phyloP scores from a whole-genome alignment of 2,888 invertebrate genomes.

The Eilema depressum region DNA sequence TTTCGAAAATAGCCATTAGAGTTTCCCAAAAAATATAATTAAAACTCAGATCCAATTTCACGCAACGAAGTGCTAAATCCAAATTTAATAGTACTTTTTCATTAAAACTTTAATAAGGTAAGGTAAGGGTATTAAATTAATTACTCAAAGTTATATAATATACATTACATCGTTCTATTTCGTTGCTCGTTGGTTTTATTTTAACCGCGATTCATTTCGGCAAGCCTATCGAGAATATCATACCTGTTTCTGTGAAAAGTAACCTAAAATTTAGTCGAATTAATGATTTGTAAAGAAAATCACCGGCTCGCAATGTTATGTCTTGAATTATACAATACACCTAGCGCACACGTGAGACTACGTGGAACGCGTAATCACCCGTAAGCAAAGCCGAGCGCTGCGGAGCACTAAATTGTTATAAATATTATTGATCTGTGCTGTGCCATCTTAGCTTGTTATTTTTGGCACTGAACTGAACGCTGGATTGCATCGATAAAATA shows the following conservation, averaged over 20 bases:
- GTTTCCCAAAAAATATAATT: no score
- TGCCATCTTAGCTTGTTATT: not conserved
- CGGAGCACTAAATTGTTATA: not conserved
- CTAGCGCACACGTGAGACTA: conserved; percentile 46
- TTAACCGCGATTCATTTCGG: not conserved
- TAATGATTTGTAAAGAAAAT: not conserved
- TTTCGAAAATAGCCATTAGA: no score
- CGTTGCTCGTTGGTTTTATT: not conserved
- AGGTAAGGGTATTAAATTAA: no score
- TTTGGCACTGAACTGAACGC: not conserved
- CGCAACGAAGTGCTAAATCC: no score
- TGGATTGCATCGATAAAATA: no score
- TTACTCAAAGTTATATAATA: no score
- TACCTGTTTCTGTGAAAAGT: not conserved
- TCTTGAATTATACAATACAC: not conserved
- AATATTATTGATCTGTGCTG: not conserved
- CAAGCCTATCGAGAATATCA: conserved; percentile 9
- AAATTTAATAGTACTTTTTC: no score
- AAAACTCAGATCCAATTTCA: no score
- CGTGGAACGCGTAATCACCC: conserved; percentile 43
- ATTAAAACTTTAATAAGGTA: no score
- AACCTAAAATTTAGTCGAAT: not conserved
- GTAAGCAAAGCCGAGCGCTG: not conserved
- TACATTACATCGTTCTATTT: no score
- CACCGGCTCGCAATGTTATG: not conserved